Conservation (phyloP, 2,888 invertebrate species). For the Pseudococcus longispinus region DNA sequence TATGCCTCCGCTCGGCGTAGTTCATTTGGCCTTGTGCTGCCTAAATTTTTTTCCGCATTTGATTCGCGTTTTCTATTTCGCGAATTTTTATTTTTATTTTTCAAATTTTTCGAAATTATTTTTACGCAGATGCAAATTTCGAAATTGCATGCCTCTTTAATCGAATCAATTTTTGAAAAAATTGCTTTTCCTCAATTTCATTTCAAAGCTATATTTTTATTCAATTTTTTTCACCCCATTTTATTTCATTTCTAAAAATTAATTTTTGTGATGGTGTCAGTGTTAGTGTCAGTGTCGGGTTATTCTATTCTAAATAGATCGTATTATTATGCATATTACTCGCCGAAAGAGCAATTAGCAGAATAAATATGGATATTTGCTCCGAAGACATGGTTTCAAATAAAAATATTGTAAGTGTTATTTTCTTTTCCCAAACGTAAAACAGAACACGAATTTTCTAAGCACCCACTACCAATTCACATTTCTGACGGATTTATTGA, state of each 20-base stretch:
- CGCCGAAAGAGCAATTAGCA: not conserved
- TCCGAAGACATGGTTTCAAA: not conserved
- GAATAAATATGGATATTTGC: not conserved
- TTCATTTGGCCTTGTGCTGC: constrained; percentile 1
- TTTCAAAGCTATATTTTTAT: not conserved
- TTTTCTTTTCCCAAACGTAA: not conserved
- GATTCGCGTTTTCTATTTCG: not conserved
- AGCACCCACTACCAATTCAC: no score
- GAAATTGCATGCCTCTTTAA: not conserved
- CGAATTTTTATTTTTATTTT: not conserved
- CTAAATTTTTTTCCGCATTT: not conserved
- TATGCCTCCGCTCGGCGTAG: constrained; percentile 5
- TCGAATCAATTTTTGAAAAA: not conserved
- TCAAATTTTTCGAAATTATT: not conserved
- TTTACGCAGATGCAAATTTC: not conserved
- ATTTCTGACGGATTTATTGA: no score
- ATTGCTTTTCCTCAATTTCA: not conserved
- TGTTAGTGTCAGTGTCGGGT: not conserved
- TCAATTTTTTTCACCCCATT: no score
- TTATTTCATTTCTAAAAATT: no score
- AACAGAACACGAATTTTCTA: no score
- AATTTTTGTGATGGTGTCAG: not conserved
- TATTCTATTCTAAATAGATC: not conserved
- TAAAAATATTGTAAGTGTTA: not conserved
- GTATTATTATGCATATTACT: not conserved